Percentiles rank a stretch among this genome's conserved stretches.
Conservation (phyloP, 2,888 invertebrate genomes). For the Plusia festucae region DNA sequence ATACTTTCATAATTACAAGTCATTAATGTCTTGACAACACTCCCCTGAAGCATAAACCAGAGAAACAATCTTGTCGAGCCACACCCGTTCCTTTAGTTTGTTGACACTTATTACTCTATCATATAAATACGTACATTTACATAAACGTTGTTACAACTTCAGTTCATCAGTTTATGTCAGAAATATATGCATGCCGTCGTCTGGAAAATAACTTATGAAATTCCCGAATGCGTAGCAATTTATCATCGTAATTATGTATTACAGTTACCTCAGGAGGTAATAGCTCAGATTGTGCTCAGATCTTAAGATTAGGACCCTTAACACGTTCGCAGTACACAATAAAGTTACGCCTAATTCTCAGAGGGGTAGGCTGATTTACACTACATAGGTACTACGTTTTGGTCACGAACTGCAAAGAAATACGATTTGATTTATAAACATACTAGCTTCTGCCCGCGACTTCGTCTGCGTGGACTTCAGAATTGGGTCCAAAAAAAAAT, state of each 20-base stretch:
- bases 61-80: constrained; percentile 52
- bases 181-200: constrained; percentile 44
- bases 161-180: constrained; percentile 53
- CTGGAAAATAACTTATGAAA: constrained; percentile 52
- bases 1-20: constrained; percentile 63
- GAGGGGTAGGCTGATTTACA: not conserved
- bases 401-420: not conserved
- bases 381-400: not conserved
- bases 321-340: constrained; percentile 28
- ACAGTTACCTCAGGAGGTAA: constrained; percentile 35
- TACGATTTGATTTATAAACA: too few species aligned
- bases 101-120: constrained; percentile 49
- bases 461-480: too few species aligned
- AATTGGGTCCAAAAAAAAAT: too few species aligned
- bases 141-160: constrained; percentile 34
- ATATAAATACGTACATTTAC: constrained; percentile 25
- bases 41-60: constrained; percentile 51
- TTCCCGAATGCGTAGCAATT: constrained; percentile 47
- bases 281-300: constrained; percentile 37
- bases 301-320: constrained; percentile 38
- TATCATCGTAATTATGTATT: constrained; percentile 57
- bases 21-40: constrained; percentile 61
- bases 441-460: too few species aligned
- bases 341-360: constrained; percentile 6
- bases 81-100: constrained; percentile 28